Base-by-base conservation (phyloP, 2,888 invertebrate genomes). In the Parapristionchus giblindavisi region DNA sequence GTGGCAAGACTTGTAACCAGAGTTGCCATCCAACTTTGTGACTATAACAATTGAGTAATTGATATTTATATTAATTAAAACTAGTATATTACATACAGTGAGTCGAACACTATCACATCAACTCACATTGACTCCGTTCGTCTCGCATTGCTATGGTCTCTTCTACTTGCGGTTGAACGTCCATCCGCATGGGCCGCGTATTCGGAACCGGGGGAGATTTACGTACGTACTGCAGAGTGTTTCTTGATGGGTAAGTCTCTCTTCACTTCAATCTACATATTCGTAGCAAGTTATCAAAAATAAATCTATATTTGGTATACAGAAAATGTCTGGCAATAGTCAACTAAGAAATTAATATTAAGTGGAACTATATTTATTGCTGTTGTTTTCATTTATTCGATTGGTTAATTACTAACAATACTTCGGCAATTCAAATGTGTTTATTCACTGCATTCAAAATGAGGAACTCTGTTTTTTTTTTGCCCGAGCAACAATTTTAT, bases 41-140 rank as follows among this genome's bases (percentile, higher is more conserved):
- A 43, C 11, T 43, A 8, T 17, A 14, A 43, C 43, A 43, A 43
- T 43, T 43, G 43, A 43, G 43, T 8, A 14, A n/a, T n/a, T n/a
- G n/a, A n/a, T n/a, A n/a, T n/a, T n/a, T n/a, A n/a, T n/a, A n/a
- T n/a, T n/a, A n/a, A n/a, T n/a, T n/a, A n/a, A n/a, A n/a, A n/a
- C 43, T 14, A 43, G 8, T 43, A 43, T 43, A 43, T 8, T 8
- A 43, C 43, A 14, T 43, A 43, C 43, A 43, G 43, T 14, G 43
- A 43, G 17, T 43, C 43, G 43, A 43, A 8, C 43, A 14, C 17
- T 14, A 43, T 17, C 11, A 14, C 43, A 43, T 43, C 56, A 11
- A 85, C 87, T 72, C 85, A 87, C 75, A 77, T 84, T 27, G 87
- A 87, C 43, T 83, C 86, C 61, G 82, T 85, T 14, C 77, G 81